Base-by-base conservation (phyloP, 2,888 invertebrate species). In the Alitta virens region DNA sequence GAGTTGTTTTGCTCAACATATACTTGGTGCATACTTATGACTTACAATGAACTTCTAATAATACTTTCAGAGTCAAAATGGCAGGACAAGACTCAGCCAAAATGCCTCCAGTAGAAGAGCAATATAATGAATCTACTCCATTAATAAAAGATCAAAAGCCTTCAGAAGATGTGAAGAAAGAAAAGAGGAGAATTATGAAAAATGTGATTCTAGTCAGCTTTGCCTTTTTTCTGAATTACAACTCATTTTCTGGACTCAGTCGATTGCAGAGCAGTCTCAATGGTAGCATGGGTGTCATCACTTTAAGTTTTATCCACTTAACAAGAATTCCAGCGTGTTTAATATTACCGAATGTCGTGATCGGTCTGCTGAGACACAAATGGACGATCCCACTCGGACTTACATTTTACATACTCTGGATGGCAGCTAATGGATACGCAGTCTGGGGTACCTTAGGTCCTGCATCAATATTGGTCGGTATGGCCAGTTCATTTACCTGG, bases 401-500 rank as follows among this genome's bases (percentile, higher is more conserved):
- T 90, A 82, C 93, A 74, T 91, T 94, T 79, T 98, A 97, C 83
- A 91, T 92, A 33, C 90, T 94, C 1, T 98, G 96, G 84, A 95
- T 98, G 78, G 92, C 89, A 52, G 90, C 94, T 43, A 97, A 98
- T 83, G 92, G 97, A 78, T 66, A 65, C 52, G 62, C 49, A 38
- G 43, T 86, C 70, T 87, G 86, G 60, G 92, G 90, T 81, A 94
- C 94, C n/a, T 69, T 79, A 51, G 63, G 76, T n/a, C 76, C 77
- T 1, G 91, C 93, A 52, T 94, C 94, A 25, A 89, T 94, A 25
- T 85, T 96, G 14, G 87, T 93, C 52, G 96, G 96, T 71, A 84
- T 95, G 63, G 94, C 93, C 12, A 94, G 93, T 3, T 94, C 94
- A 0, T 94, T 94, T 58, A 91, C 96, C 89, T 96, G 96, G 96